Evolutionary conservation across 1,140 invertebrate species (phyloP).

Genomic region (Bombus consobrinus): DNA sequence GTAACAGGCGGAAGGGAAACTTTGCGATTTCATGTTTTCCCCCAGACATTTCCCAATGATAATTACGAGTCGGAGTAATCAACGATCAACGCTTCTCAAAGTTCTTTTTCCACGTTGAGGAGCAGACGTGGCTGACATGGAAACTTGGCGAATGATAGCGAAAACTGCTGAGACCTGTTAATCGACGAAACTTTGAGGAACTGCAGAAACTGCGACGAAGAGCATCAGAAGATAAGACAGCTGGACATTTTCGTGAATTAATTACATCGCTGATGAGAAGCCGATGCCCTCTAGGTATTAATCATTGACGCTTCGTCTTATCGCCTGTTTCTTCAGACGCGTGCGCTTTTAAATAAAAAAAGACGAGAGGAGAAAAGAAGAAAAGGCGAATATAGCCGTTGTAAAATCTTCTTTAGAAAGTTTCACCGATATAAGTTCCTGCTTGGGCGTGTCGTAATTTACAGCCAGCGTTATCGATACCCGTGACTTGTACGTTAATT

Average conservation of each 20-base stretch:
- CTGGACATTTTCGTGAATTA: slow-evolving; percentile 64
- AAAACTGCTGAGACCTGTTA: slow-evolving; percentile 66
- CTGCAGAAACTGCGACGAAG: slow-evolving; percentile 36
- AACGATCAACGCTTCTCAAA: slow-evolving; percentile 7
- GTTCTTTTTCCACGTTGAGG: neutral
- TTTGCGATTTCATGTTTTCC: neutral
- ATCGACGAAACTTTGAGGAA: slow-evolving; percentile 62
- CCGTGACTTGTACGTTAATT: neutral
- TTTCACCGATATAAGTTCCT: neutral
- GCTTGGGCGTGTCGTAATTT: neutral
- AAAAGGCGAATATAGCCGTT: neutral
- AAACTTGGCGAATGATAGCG: slow-evolving; percentile 51
- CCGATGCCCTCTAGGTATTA: slow-evolving; percentile 49
- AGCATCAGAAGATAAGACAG: slow-evolving; percentile 61
- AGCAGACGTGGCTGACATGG: slow-evolving; percentile 12
- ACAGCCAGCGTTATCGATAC: too few species aligned
- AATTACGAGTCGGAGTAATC: neutral
- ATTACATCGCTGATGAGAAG: slow-evolving; percentile 48
- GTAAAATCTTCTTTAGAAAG: neutral
- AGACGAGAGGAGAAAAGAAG: neutral
- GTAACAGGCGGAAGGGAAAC: neutral
- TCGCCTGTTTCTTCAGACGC: neutral
- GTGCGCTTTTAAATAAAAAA: neutral
- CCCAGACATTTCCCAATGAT: neutral
- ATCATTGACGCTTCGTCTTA: slow-evolving; percentile 43